Evolutionary conservation across 2,113 vertebrate species (phyloP).

Genomic region (Cyrtonyx montezumae): DNA sequence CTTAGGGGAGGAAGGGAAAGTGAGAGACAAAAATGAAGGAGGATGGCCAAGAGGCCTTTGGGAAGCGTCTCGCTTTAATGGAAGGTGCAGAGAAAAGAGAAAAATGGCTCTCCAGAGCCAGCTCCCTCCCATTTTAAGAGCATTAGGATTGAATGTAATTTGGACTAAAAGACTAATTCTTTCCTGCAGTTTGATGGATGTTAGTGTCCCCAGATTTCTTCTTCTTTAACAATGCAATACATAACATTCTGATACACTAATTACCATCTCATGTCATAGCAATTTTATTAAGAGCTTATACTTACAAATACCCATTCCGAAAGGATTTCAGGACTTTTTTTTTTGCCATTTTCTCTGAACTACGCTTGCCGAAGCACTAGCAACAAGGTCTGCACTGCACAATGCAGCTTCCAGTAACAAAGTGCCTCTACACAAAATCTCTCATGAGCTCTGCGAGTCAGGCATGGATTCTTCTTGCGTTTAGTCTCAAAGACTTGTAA

Average conservation of each 20-base stretch:
- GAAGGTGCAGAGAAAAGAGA: neutral
- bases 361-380: neutral
- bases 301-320: conserved; percentile 26
- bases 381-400: neutral
- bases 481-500: conserved; percentile 55
- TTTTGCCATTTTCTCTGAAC: neutral
- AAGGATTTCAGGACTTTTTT: conserved; percentile 13
- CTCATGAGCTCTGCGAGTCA: neutral
- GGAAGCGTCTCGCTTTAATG: neutral
- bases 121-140: neutral
- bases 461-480: conserved; percentile 41
- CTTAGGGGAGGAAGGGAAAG: neutral
- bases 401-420: conserved; percentile 27
- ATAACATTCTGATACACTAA: conserved; percentile 64
- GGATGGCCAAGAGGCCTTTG: neutral
- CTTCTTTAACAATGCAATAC: conserved; percentile 48
- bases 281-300: conserved; percentile 56
- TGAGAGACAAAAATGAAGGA: neutral
- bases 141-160: conserved; percentile 22
- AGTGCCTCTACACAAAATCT: neutral
- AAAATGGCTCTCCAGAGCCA: neutral
- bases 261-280: conserved; percentile 44
- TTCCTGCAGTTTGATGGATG: conserved; percentile 16
- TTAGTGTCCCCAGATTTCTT: neutral
- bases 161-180: conserved; percentile 40